Evolutionary conservation across 2,797 vertebrate genomes (phyloP), one percentile per base, ranked within the genome.

Genomic region (Pipistrellus pygmaeus): DNA sequence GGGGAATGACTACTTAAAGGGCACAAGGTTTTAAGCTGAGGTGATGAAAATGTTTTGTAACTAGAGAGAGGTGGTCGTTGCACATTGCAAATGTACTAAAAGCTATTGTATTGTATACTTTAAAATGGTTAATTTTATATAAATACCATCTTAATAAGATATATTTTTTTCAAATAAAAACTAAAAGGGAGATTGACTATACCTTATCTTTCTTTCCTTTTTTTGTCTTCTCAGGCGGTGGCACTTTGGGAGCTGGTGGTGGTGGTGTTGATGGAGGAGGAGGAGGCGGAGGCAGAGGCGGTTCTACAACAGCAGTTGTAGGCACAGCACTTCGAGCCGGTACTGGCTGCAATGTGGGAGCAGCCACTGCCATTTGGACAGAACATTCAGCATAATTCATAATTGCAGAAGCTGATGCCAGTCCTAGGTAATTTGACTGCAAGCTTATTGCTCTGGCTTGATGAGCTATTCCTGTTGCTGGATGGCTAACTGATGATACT

Each of bases 171-270:
- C 15, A 66, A 77, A 44, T 55, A 68, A 21, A 25, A 77, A 68
- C 4, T 20, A 41, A 17, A 46, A 38, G n/a, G 48, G 46, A 41
- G 6, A 44, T 1, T 5, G 0, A 1, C 7, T 93, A 21, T 89
- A 99, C 99, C 99, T 99, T 99, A 1, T 99, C 99, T 95, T 99
- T 99, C 96, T 99, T 99, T 21, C 97, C 93, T 96, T 99, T 99
- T 96, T 99, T 99, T 0, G 97, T 98, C 97, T 99, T 99, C 91
- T 99, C 99, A 0, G 97, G 90, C 0, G 98, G 97, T 0, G 98
- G 97, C 0, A 96, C 51, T 97, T 99, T 99, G 95, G 98, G 97
- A 57, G 95, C 68, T 35, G 98, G 98, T 3, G 98, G 97, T 0
- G 98, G 99, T 0, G 97, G 21, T 76, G 64, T 0, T 69, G 96